Evolutionary conservation across 2,113 vertebrate genomes (phyloP), one percentile per base, ranked within the genome.

Genomic region (Xyliphius kryptos): DNA sequence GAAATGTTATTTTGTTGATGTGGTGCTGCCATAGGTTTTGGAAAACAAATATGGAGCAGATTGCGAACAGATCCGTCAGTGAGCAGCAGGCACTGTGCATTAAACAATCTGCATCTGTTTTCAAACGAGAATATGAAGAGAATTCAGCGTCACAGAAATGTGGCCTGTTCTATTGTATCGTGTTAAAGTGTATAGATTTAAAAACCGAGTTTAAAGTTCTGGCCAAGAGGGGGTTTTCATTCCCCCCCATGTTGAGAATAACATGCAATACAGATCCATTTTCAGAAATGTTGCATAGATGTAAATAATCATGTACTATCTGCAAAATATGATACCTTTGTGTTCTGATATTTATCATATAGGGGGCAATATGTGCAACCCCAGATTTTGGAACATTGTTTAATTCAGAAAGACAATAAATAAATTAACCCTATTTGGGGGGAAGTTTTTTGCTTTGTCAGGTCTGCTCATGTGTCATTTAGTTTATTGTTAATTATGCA

Each of bases 261-360:
- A 32, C 26, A 32, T 32, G 26, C 26, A 32, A 62, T 64, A 54
- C 16, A 6, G 55, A 21, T 58, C 32, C n/a, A 57, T 49, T 55
- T 63, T 68, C 17, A 62, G 41, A 57, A 22, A 65, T 72, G n/a
- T 69, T 76, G 41, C 73, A 72, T 70, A 81, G 55, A 74, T 86
- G 83, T 86, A 84, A 77, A 82, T 82, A 79, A 71, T 80, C 73
- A 74, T 62, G 76, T 73, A 76, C 76, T 79, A 86, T 80, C 75
- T 71, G 61, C 65, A 64, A 79, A 76, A 80, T 79, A 84, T 76
- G 67, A 59, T 79, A 81, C 81, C 58, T 67, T 71, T 71, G 72
- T 82, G 80, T 86, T 76, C 60, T 73, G 68, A 74, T 83, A 84
- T 86, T 86, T 83, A 85, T 81, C 81, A 75, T 83, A n/a, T n/a